Evolutionary conservation across 2,888 invertebrate genomes (phyloP).

Genomic region (Chloromyia formosa): DNA sequence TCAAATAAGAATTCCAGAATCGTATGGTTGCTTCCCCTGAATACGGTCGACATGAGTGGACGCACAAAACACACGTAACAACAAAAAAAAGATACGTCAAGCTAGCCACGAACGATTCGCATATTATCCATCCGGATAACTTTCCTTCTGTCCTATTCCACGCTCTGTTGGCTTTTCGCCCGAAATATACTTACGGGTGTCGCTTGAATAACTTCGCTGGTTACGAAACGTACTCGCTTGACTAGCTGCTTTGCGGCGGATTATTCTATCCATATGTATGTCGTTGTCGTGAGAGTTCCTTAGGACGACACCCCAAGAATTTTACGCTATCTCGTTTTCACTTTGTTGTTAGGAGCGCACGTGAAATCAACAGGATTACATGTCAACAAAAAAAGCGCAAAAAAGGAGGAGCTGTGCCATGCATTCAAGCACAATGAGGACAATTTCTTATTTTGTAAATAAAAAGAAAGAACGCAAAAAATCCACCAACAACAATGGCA

Average conservation of each 20-base stretch:
- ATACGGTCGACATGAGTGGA: constrained; percentile 29
- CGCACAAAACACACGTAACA: background rate
- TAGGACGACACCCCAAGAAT: constrained; percentile 1
- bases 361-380: constrained; percentile 38
- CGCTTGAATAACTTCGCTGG: constrained; percentile 10
- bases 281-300: background rate
- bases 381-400: constrained; percentile 3
- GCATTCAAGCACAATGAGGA: constrained; percentile 15
- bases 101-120: constrained; percentile 30
- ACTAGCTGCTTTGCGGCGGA: constrained; percentile 1
- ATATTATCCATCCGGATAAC: constrained; percentile 38
- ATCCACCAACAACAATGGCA: background rate
- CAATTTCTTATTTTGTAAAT: constrained; percentile 39
- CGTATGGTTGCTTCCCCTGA: background rate
- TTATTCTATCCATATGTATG: background rate
- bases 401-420: background rate
- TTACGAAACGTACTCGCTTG: constrained; percentile 16
- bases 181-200: background rate
- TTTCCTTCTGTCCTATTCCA: constrained; percentile 32
- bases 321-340: constrained; percentile 27
- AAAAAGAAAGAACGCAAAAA: constrained; percentile 17
- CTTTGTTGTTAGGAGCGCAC: constrained; percentile 24
- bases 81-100: background rate
- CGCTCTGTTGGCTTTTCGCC: constrained; percentile 22
- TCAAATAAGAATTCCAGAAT: constrained; percentile 42